Base-by-base conservation (phyloP, 2,113 vertebrate genomes). In the Sinocyclocheilus anshuiensis region DNA sequence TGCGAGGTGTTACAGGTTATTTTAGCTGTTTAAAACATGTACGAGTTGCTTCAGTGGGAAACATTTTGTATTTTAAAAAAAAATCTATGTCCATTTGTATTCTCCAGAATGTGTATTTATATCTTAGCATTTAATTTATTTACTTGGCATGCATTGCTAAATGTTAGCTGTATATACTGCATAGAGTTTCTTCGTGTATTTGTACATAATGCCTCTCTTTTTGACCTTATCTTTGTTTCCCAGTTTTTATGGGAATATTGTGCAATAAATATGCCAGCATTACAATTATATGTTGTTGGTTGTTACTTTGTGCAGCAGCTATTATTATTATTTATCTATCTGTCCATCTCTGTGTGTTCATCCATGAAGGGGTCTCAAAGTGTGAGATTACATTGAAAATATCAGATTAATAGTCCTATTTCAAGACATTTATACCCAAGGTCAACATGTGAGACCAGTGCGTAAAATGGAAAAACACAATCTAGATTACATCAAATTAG, bases 171-270 rank as follows among this genome's bases (percentile, higher is more conserved):
- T 98, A 98, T 93, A 98, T 96, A 97, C 88, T 93, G 91, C 91
- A 86, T 84, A 55, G 81, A 87, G 96, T 94, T 94, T 92, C 94
- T 93, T 93, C 87, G 92, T 92, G 87, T 91, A 93, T 97, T 96
- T 98, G 96, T 99, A 97, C 96, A 97, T 95, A 96, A 91, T 96
- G 95, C 97, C 94, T 93, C 94, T 95, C 96, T 95, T 86, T 84
- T 83, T 61, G 71, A 81, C 81, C 55, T 79, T 88, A 55, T 95
- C 94, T 96, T 95, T 94, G 94, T 95, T 94, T 96, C 97, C 96
- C 97, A 97, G 96, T 95, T 99, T 98, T 97, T 97, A 95, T 97
- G 97, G 97, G 95, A 98, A 96, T 95, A 96, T 98, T 99, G 98
- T 99, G 98, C 98, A 99, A 99, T 99, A 99, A 99, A 99, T 93